These are phyloP conservation scores for Galagoides demidoff DNA, from an alignment of 2,797 vertebrate species.

Conservation along the genomic window DNA sequence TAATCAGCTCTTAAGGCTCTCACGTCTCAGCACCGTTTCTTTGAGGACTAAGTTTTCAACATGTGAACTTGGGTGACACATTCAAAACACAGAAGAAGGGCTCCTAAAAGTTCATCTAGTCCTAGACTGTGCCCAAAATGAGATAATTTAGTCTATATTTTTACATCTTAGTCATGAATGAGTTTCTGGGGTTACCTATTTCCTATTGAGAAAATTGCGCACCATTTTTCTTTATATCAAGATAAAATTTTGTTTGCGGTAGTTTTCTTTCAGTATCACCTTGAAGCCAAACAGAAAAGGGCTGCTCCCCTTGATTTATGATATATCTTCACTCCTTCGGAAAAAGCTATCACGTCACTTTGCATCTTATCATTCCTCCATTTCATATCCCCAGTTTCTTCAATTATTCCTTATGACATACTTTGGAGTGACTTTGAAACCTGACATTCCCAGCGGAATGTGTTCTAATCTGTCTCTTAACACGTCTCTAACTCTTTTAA, in stretches of 20 bases:
- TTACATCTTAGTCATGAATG: background rate
- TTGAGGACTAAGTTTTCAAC: background rate
- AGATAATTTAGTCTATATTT: background rate
- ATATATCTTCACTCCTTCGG: background rate
- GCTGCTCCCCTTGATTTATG: background rate
- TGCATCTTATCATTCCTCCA: background rate
- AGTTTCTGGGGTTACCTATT: background rate
- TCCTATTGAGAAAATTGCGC: background rate
- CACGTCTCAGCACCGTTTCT: background rate
- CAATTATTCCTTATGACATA: background rate
- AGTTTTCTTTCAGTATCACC: background rate
- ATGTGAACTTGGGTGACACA: background rate
- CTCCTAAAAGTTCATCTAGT: background rate
- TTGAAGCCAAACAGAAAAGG: background rate
- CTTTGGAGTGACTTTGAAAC: slow-evolving; percentile 43
- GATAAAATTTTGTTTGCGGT: background rate
- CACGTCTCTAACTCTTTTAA: background rate
- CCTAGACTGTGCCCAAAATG: background rate
- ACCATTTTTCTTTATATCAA: background rate
- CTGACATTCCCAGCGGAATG: background rate
- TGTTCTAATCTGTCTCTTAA: slow-evolving; percentile 26
- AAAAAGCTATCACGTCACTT: background rate
- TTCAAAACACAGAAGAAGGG: background rate
- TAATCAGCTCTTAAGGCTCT: background rate
- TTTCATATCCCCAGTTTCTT: background rate